A percentile compares a stretch with the other conserved stretches of the same genome.
phyloP scores from a whole-genome alignment of 2,113 vertebrate species.

The Hucho hucho region DNA sequence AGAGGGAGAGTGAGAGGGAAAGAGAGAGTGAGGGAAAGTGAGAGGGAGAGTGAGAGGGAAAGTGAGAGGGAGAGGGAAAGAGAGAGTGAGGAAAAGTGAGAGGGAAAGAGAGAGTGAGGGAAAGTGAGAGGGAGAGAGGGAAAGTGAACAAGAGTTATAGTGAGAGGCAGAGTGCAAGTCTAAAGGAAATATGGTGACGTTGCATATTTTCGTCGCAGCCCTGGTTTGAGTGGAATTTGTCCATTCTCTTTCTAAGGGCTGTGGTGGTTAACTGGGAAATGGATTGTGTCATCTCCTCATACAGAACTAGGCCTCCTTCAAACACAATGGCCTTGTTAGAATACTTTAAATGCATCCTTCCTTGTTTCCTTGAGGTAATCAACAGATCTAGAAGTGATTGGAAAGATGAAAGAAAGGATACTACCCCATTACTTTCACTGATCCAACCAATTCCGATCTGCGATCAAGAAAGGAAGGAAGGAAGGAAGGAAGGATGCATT shows the following conservation, averaged over 20 bases:
- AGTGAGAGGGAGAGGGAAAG: no score
- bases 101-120: not conserved
- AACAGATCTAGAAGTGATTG: no score
- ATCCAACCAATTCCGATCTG: no score
- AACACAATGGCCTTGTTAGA: no score
- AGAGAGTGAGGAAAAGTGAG: not conserved
- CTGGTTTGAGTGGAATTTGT: constrained; percentile 10
- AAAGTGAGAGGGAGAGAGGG: not conserved
- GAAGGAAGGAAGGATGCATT: no score
- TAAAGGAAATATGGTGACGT: not conserved
- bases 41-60: not conserved
- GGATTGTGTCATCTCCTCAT: not conserved
- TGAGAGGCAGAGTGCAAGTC: not conserved
- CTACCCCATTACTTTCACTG: no score
- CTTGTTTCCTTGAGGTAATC: no score
- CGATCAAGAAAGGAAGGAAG: no score
- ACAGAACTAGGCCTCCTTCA: no score
- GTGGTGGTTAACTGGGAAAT: constrained; percentile 1
- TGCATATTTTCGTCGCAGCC: not conserved
- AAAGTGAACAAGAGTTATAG: not conserved
- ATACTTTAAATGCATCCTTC: no score
- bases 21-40: not conserved
- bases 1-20: no score
- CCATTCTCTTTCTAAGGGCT: constrained; percentile 16
- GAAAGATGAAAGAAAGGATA: no score